Evolutionary conservation across 2,888 invertebrate genomes (phyloP), one percentile per base, ranked within the genome.

Genomic region (Yponomeuta malinellus): DNA sequence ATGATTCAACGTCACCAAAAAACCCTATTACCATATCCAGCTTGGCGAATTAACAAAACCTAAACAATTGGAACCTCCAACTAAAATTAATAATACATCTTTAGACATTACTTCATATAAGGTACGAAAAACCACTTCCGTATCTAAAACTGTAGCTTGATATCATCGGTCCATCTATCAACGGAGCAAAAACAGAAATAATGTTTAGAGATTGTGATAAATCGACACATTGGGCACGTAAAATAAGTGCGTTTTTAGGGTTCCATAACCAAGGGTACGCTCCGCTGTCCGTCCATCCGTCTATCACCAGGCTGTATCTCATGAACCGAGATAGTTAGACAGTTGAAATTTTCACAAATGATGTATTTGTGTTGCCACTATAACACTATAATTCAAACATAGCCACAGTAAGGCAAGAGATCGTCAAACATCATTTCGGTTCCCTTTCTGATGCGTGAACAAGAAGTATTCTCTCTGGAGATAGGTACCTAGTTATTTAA

Each of bases 131-230:
- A 78, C 73, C 77, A 78, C 77, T 82, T 83, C 83, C 84, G 81
- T 73, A 75, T 77, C 80, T 82, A 84, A 83, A 84, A 83, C 78
- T 69, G 33, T 48, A 67, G 74, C 76, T 83, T 78, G 81, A 82
- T 81, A 81, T 80, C 81, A 80, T 81, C 78, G 52, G 52, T 37
- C 15, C 8, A 68, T 23, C 10, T 15, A 48, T 23, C 23, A 31
- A 33, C 23, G 6, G 15, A 5, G 48, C 68, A 52, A 68, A 68
- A 52, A 31, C 48, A 12, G 43, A 33, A 65, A 65, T 23, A 23
- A 59, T 59, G 52, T 59, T 59, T 64, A 29, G 64, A 59, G 73
- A 72, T 68, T 65, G 71, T 72, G 72, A 74, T 74, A 67, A 72
- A 74, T 74, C 70, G 74, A 71, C 70, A 71, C 63, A 72, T 73